Percentiles rank a stretch among this genome's conserved stretches.
phyloP scores from a whole-genome alignment of 2,113 vertebrate genomes.

The Vireo altiloquus region DNA sequence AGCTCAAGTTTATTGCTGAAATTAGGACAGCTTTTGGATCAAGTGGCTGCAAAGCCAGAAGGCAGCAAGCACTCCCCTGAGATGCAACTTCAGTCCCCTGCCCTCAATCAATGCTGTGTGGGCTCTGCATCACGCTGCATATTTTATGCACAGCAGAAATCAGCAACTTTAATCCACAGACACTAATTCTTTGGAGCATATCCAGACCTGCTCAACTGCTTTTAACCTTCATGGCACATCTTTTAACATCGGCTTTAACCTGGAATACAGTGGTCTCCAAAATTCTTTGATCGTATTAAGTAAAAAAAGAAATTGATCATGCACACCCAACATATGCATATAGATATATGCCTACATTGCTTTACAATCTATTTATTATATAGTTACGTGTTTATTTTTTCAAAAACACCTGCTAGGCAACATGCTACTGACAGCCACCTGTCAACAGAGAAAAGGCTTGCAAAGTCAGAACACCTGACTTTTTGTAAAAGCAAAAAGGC shows the following conservation, averaged over 20 bases:
- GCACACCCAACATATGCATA: neutral
- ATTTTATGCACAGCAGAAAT: neutral
- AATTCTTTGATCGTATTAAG: neutral
- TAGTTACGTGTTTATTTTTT: neutral
- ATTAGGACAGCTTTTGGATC: neutral
- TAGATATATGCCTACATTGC: neutral
- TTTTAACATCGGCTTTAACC: neutral
- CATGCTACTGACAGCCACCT: neutral
- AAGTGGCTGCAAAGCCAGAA: neutral
- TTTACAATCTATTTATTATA: neutral
- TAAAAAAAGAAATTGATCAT: neutral
- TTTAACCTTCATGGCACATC: neutral
- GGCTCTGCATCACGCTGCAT: neutral
- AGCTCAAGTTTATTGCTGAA: neutral
- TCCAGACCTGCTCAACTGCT: neutral
- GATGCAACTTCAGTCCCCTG: neutral
- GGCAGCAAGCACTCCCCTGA: neutral
- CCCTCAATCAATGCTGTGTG: accelerated
- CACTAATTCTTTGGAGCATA: neutral
- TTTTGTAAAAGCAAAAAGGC: neutral
- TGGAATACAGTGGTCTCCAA: neutral
- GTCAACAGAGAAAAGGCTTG: neutral
- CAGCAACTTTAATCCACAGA: neutral
- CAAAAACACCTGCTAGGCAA: neutral
- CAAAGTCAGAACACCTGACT: neutral